phyloP scores from a whole-genome alignment of 2,888 invertebrate genomes.

The Acrocyrtus sp. region DNA sequence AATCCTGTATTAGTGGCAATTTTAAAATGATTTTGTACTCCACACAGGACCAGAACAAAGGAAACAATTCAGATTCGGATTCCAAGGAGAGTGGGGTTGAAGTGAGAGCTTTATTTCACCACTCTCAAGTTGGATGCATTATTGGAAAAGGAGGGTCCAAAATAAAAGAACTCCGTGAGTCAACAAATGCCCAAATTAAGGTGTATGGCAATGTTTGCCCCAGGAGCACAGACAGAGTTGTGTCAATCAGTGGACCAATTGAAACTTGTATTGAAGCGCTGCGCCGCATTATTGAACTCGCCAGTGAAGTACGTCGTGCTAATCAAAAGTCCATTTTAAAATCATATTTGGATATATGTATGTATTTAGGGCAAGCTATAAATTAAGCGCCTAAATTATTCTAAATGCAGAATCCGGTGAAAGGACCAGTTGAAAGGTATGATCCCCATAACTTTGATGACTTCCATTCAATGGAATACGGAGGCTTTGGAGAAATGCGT shows the following conservation, averaged over 20 bases:
- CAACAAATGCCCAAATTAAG: conserved; percentile 95
- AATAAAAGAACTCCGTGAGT: conserved; percentile 98
- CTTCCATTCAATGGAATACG: conserved; percentile 92
- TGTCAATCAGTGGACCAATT: conserved; percentile 70
- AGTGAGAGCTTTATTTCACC: conserved; percentile 94
- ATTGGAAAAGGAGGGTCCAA: conserved; percentile 97
- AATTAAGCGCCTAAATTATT: too few species aligned
- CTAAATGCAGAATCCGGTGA: conserved; percentile 83
- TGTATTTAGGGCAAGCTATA: too few species aligned
- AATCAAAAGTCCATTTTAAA: not conserved
- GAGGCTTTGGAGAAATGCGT: conserved; percentile 78
- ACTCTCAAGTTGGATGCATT: conserved; percentile 97
- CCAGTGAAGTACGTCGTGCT: conserved; percentile 77
- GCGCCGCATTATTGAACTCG: conserved; percentile 86
- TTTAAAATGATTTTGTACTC: too few species aligned
- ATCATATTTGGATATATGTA: too few species aligned
- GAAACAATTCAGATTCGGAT: conserved; percentile 2
- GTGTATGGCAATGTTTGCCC: conserved; percentile 91
- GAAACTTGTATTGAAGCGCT: conserved; percentile 81
- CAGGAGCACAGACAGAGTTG: conserved; percentile 95
- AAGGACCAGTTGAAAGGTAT: conserved; percentile 86
- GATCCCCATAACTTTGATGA: conserved; percentile 98
- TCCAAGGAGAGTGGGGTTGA: conserved; percentile 77
- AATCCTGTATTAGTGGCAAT: too few species aligned
- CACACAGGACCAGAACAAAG: conserved; percentile 49